Conservation (phyloP, 2,888 invertebrate genomes). For the Drosophila setosimentum region DNA sequence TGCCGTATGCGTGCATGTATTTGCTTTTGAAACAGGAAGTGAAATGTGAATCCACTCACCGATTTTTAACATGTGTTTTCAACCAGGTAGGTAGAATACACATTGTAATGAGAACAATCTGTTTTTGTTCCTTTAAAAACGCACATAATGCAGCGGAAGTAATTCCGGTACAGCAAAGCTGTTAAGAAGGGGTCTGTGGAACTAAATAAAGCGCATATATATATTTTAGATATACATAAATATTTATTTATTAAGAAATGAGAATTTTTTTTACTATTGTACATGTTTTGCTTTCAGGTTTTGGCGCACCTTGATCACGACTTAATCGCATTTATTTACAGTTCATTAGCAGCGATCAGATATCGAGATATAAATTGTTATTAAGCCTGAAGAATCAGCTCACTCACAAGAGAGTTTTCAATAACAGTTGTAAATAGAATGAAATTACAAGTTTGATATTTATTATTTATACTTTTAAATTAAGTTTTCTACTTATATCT, state of each 20-base stretch:
- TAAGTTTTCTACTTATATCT: not conserved
- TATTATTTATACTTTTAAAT: not conserved
- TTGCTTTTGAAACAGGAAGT: constrained; percentile 60
- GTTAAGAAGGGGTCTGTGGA: constrained; percentile 4
- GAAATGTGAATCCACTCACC: constrained; percentile 60
- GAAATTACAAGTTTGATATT: not conserved
- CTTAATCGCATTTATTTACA: constrained; percentile 74
- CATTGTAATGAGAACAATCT: constrained; percentile 13
- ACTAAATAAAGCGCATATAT: not conserved
- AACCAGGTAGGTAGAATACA: constrained; percentile 36
- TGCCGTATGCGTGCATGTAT: not conserved
- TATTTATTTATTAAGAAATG: not conserved
- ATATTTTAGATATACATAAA: not conserved
- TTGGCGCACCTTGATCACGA: constrained; percentile 69
- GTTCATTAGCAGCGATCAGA: constrained; percentile 67
- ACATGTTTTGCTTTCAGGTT: constrained; percentile 43
- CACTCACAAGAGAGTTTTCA: constrained; percentile 20
- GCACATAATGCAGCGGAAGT: constrained; percentile 51
- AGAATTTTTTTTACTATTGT: constrained; percentile 8
- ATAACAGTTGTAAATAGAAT: constrained; percentile 5
- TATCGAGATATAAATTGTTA: constrained; percentile 27
- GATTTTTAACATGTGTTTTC: constrained; percentile 31
- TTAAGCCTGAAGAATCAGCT: constrained; percentile 11
- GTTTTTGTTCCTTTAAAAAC: constrained; percentile 21
- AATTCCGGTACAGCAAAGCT: constrained; percentile 33